These are phyloP conservation scores for Mycetomoellerius zeteki DNA, from an alignment of 1,140 invertebrate genomes.

Conservation along the genomic window DNA sequence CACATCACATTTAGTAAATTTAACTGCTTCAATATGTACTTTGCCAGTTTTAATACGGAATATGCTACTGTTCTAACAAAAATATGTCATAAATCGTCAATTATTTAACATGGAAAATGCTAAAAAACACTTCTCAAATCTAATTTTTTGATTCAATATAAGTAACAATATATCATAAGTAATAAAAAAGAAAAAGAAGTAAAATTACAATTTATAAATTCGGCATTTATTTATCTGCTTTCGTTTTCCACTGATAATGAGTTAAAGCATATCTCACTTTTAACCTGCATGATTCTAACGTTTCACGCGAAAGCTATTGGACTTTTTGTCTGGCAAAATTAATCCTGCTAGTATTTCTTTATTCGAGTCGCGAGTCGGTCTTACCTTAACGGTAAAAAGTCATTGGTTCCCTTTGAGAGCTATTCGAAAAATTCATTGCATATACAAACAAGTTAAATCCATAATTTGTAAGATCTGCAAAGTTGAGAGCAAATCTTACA, in stretches of 20 bases:
- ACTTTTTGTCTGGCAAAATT: not conserved
- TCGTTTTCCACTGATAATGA: not conserved
- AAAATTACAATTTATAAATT: not conserved
- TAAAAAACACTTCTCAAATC: not conserved
- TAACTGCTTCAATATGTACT: slow-evolving; percentile 25
- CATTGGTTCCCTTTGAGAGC: slow-evolving; percentile 6
- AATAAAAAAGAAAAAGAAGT: not conserved
- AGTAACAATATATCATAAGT: not conserved
- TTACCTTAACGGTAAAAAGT: slow-evolving; percentile 23
- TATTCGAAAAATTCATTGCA: slow-evolving; percentile 29
- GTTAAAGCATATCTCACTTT: not conserved
- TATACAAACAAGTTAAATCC: not conserved
- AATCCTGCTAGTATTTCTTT: not conserved
- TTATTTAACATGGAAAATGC: slow-evolving; percentile 4
- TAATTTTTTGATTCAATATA: not conserved
- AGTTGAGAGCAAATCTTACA: not conserved
- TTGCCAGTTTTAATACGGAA: not conserved
- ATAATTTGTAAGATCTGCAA: slow-evolving; percentile 13
- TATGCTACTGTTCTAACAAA: not conserved
- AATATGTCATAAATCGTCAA: not conserved
- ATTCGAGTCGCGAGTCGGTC: not conserved
- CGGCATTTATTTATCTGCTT: slow-evolving; percentile 7
- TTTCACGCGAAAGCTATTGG: not conserved
- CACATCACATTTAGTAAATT: slow-evolving; percentile 27
- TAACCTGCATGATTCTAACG: not conserved